Conservation (phyloP, 2,888 invertebrate species). For the Pristionchus maxplancki region DNA sequence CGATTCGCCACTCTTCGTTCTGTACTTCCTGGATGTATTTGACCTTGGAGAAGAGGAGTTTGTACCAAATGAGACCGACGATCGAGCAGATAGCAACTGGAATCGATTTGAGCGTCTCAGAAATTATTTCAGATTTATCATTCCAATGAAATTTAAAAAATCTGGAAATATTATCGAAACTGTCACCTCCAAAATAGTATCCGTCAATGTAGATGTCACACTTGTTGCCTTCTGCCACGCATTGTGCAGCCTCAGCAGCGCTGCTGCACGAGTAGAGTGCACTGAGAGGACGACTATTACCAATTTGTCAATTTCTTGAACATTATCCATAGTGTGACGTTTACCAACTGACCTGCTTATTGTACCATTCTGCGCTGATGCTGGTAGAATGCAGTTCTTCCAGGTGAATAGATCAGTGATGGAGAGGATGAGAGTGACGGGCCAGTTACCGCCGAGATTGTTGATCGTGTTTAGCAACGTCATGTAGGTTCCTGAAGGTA, state of each 20-base stretch:
- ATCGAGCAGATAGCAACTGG: conserved; percentile 72
- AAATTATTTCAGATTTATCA: background rate
- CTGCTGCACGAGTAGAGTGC: conserved; percentile 71
- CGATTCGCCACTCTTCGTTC: conserved; percentile 73
- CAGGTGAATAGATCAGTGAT: conserved; percentile 75
- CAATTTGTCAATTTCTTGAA: no score
- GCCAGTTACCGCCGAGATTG: conserved; percentile 99
- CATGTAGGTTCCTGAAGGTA: conserved; percentile 96
- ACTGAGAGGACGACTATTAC: no score
- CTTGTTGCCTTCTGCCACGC: conserved; percentile 60
- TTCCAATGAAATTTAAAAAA: no score
- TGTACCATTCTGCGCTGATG: conserved; percentile 56
- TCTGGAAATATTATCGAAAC: no score
- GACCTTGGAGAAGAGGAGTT: conserved; percentile 71
- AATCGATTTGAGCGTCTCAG: background rate
- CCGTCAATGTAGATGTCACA: conserved; percentile 69
- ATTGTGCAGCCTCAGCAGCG: conserved; percentile 70
- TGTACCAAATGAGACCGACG: conserved; percentile 74
- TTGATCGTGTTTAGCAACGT: conserved; percentile 96
- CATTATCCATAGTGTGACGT: no score
- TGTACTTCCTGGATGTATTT: conserved; percentile 75
- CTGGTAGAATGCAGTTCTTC: conserved; percentile 72
- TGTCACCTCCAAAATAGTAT: conserved; percentile 69
- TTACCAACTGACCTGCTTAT: conserved; percentile 56
- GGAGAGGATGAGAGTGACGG: conserved; percentile 79